phyloP scores from a whole-genome alignment of 2,888 invertebrate genomes.

The Smittia sp. region DNA sequence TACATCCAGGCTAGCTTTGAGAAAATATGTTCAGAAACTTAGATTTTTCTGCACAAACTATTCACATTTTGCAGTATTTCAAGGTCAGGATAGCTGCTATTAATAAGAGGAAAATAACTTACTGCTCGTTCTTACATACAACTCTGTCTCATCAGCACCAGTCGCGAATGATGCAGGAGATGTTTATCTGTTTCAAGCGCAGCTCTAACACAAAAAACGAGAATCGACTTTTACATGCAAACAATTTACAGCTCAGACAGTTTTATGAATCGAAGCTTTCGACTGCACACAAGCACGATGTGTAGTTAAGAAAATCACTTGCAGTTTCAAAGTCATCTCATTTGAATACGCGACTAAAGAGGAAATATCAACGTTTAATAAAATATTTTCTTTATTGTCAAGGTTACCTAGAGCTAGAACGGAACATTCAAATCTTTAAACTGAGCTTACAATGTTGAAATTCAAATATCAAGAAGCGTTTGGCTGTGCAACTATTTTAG shows the following conservation, averaged over 20 bases:
- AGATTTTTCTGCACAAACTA: too few species aligned
- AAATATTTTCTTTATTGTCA: constrained; percentile 27
- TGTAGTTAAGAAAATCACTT: constrained; percentile 22
- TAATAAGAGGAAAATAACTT: background rate
- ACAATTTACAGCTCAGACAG: constrained; percentile 3
- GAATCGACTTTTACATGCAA: background rate
- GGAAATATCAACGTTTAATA: constrained; percentile 26
- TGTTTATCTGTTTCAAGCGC: background rate
- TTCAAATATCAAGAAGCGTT: background rate
- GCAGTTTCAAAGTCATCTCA: constrained; percentile 29
- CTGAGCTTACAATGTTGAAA: background rate
- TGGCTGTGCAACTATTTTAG: background rate
- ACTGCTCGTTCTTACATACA: background rate
- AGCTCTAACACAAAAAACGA: background rate
- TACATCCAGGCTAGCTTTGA: too few species aligned
- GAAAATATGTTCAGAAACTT: too few species aligned
- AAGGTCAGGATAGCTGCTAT: constrained; percentile 7
- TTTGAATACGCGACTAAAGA: constrained; percentile 10
- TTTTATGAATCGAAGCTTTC: constrained; percentile 14
- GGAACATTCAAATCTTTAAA: background rate
- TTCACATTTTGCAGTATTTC: too few species aligned
- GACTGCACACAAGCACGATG: constrained; percentile 7
- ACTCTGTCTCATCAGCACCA: background rate
- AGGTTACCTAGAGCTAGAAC: background rate
- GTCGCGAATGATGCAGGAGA: background rate